These are phyloP conservation scores for Auanema sp. DNA, from an alignment of 2,888 invertebrate species.

Conservation along the genomic window DNA sequence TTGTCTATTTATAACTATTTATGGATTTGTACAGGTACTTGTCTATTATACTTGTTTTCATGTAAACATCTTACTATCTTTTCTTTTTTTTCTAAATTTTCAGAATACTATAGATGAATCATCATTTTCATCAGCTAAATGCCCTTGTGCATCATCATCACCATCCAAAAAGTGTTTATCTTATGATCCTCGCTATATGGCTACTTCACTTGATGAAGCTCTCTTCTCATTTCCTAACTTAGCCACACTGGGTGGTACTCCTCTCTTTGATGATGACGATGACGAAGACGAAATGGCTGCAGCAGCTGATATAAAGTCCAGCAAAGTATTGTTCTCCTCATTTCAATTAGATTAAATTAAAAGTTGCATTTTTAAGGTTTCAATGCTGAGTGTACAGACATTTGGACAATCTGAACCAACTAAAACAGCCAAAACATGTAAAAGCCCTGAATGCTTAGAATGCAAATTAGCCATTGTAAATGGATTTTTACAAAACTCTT, in stretches of 20 bases:
- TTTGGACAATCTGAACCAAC: background rate
- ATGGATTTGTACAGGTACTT: too few species aligned
- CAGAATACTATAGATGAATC: too few species aligned
- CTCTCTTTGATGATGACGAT: constrained; percentile 10
- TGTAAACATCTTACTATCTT: too few species aligned
- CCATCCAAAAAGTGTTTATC: constrained; percentile 23
- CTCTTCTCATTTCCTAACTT: constrained; percentile 42
- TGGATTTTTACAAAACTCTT: constrained; percentile 28
- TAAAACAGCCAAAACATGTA: constrained; percentile 6
- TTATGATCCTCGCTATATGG: constrained; percentile 37
- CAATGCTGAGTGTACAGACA: background rate
- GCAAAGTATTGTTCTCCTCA: too few species aligned
- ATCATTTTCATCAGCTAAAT: too few species aligned
- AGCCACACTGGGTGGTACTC: constrained; percentile 14
- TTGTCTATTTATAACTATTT: too few species aligned
- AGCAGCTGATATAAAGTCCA: background rate
- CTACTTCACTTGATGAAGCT: constrained; percentile 38
- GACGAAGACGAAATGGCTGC: background rate
- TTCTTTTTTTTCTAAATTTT: too few species aligned
- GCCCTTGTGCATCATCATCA: too few species aligned
- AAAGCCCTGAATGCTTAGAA: constrained; percentile 28
- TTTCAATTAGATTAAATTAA: background rate
- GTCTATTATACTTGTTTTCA: too few species aligned
- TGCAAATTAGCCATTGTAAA: constrained; percentile 42
- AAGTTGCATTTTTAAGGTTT: background rate